These are phyloP conservation scores for Theristicus caerulescens DNA, from an alignment of 2,113 vertebrate species.

Conservation along the genomic window DNA sequence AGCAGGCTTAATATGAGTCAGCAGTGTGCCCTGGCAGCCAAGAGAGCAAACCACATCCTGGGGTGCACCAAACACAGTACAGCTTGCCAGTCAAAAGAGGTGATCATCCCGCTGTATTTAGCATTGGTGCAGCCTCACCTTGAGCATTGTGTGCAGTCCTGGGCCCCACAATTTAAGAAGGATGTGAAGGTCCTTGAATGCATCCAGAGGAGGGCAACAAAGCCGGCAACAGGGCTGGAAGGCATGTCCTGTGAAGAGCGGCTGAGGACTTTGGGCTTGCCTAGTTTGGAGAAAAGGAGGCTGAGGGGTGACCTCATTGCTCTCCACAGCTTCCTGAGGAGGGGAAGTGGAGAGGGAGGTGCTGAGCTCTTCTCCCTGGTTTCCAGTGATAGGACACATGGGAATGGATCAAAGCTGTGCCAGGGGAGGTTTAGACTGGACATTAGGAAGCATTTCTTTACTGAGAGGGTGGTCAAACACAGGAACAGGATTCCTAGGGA, in stretches of 20 bases:
- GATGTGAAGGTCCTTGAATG: background rate
- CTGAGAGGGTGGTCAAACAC: background rate
- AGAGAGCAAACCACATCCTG: background rate
- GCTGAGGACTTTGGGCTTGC: background rate
- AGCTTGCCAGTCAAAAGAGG: background rate
- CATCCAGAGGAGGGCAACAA: background rate
- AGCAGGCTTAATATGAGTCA: background rate
- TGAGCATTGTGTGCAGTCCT: background rate
- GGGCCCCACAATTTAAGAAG: background rate
- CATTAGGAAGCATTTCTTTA: background rate
- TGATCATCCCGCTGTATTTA: rapidly evolving
- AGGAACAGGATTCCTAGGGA: background rate
- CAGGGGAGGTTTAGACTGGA: background rate
- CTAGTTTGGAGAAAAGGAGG: background rate
- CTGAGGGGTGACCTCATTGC: background rate
- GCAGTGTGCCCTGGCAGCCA: rapidly evolving
- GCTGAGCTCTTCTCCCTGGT: background rate
- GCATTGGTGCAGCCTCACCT: rapidly evolving
- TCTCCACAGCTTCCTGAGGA: background rate
- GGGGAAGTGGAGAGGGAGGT: background rate
- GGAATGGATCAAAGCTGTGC: background rate
- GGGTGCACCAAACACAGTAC: background rate
- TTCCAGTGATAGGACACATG: rapidly evolving
- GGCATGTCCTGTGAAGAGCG: rapidly evolving
- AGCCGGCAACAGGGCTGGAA: background rate